Base-by-base conservation (phyloP, 2,113 vertebrate species). In the Myrmophylax atrothorax region DNA sequence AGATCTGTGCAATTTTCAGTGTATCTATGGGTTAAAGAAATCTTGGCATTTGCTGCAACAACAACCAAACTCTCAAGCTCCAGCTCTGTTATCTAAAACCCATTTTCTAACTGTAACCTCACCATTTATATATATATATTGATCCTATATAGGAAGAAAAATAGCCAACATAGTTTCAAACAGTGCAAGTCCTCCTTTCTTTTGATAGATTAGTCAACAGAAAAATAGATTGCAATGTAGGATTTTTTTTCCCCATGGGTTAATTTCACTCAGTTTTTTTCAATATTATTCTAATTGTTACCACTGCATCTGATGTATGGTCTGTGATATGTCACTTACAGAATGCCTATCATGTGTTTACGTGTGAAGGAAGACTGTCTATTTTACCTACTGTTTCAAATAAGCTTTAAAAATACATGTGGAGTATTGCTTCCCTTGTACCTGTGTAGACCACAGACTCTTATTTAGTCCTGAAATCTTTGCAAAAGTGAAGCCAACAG, bases 61-160 rank as follows among this genome's bases (percentile, higher is more conserved):
- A 93, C 81, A 67, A 18, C 14, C 31, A 31, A 63, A 81, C 68
- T 81, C 87, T 78, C 47, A 78, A 72, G 64, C 35, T 92, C 62
- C 53, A 74, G 19, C 29, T 75, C 33, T 44, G 73, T 89, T 90
- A 86, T 81, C 79, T 89, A 87, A 95, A 93, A 46, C 29, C 17
- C 38, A 92, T 96, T 96, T 93, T 86, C 94, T 91, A 82, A 64
- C 64, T 68, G 26, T 78, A 87, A 74, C 35, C 23, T 78, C 5
- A 3, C 35, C 89, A 81, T 92, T 92, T 93, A 37, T 96, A 47
- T 93, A 70, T 66, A 87, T 69, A 12, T 93, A 94, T 90, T 67
- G 88, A 94, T 96, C 47, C 38, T 74, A 87, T 47, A 89, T 70
- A 40, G 38, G 47, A 84, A 93, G 91, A 90, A 93, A 88, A 96